Evolutionary conservation across 1,140 invertebrate species (phyloP), one percentile per base, ranked within the genome.

Genomic region (Aphelenchoides besseyi): DNA sequence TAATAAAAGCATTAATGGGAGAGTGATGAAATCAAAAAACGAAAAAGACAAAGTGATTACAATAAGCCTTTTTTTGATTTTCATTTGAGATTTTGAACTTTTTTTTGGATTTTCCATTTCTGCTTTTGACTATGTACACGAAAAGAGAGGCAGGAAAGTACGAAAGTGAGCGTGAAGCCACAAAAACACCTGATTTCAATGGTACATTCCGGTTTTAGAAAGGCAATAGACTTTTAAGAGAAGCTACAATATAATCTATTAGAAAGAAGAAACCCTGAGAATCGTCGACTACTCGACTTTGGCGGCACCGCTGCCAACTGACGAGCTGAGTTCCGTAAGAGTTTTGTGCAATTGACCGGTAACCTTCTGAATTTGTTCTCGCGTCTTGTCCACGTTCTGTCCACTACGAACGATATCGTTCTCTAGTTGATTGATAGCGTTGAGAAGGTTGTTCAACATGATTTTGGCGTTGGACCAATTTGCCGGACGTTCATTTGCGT

Each of bases 381-480:
- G 5, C 26, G 18, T 5, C 18, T 59, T 59, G 18, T 59, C 55
- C 5, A 33, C 55, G 12, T 28, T 28, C 18, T 59, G 55, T 12
- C 5, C 5, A 8, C 37, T n/a, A 23, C 18, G 18, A 23, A 66
- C 36, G 32, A 66, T 12, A 23, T 9, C 30, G 63, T 66, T 66
- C 63, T 66, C 63, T n/a, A 66, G 32, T 33, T 9, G n/a, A 32
- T 66, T 66, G 63, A 66, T 33, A 33, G 30, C 63, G 16, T 12
- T 29, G 63, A 18, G 30, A 16, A 66, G 48, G n/a, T 12, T 32
- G 32, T 16, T 23, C 12, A 66, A 30, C 16, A 12, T 12, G 18
- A 30, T 3, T 33, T 66, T 66, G 30, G 30, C 32, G n/a, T 16
- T 53, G 12, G 63, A 28, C 63, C 63, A 66, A 35, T 8, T 53